A percentile compares a stretch with the other conserved stretches of the same genome.
Conservation (phyloP, 1,140 invertebrate genomes). For the Ridgeia piscesae region DNA sequence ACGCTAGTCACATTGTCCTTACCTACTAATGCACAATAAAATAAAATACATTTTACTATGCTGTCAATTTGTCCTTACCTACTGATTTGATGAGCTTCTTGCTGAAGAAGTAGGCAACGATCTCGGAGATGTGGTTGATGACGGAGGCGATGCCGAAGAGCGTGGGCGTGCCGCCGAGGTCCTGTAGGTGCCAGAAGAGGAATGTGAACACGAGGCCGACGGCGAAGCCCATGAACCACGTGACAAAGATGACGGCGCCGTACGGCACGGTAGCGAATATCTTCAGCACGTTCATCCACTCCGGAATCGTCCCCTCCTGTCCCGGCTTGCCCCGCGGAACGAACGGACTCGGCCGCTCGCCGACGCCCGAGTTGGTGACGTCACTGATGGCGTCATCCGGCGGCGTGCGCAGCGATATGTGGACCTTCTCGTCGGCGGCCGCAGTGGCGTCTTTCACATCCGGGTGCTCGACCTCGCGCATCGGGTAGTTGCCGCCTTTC, state of each 20-base stretch:
- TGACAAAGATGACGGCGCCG: slow-evolving; percentile 84
- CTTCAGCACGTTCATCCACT: slow-evolving; percentile 41
- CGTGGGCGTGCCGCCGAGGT: slow-evolving; percentile 93
- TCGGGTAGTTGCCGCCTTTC: slow-evolving; percentile 18
- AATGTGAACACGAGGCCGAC: slow-evolving; percentile 99
- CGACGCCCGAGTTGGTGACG: slow-evolving; percentile 1
- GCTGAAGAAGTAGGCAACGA: slow-evolving; percentile 97
- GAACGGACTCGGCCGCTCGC: slow-evolving; percentile 22
- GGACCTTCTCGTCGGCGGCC: slow-evolving; percentile 19
- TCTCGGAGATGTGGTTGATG: slow-evolving; percentile 98
- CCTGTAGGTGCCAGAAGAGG: slow-evolving; percentile 97
- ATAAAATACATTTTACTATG: neutral
- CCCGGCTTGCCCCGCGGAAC: slow-evolving; percentile 31
- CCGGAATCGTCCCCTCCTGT: slow-evolving; percentile 27
- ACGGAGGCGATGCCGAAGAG: slow-evolving; percentile 97
- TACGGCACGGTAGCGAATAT: slow-evolving; percentile 47
- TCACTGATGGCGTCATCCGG: slow-evolving; percentile 3
- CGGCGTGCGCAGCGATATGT: slow-evolving; percentile 17
- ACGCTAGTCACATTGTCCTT: slow-evolving; percentile 21
- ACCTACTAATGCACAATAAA: slow-evolving; percentile 49
- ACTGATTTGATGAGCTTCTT: slow-evolving; percentile 77
- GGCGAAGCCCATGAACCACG: slow-evolving; percentile 99
- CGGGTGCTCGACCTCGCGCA: neutral
- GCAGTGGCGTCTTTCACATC: neutral
- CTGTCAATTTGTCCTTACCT: slow-evolving; percentile 37